Base-by-base conservation (phyloP, 2,888 invertebrate species). In the Thumatha senex region DNA sequence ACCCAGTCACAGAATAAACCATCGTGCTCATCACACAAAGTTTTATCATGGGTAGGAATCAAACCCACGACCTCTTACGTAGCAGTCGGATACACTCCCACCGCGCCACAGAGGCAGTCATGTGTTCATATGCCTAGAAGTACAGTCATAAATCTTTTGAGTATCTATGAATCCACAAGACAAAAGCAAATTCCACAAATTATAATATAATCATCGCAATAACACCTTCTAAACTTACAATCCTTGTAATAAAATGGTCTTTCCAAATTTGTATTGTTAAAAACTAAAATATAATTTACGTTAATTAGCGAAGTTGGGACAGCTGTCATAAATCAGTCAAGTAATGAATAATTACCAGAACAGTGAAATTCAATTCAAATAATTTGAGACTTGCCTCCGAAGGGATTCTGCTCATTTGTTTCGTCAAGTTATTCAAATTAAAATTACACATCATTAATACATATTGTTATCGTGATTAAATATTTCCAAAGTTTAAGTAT, bases 241-340 rank as follows among this genome's bases (percentile, higher is more conserved):
- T 48, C 13, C 34, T 18, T 42, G 38, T n/a, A 54, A 52, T 39
- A 51, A 60, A 49, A 40, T 14, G 31, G 46, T 54, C 48, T 52
- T 51, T n/a, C 47, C 46, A 45, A 51, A 62, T 58, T 56, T 41
- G 46, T 56, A 57, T 60, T 60, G 42, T 58, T 47, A 55, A 63
- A 70, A 75, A 75, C 67, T 69, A 64, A 71, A 66, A 66, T 58
- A 64, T 63, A 63, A 72, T 72, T 73, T 63, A 67, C 62, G 46
- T 65, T 72, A 74, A 76, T 76, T 76, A 67, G 59, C 48, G 58
- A 76, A 76, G 68, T 76, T 76, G 29, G 59, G 72, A 63, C 72
- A 71, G 68, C 66, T 68, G 73, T 74, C 74, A 76, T 76, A 75
- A 75, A 76, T 76, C 75, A 70, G 47, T 45, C 50, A 54, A 56